Base-by-base conservation (phyloP, 2,797 vertebrate species). In the Pseudomugil tenellus region DNA sequence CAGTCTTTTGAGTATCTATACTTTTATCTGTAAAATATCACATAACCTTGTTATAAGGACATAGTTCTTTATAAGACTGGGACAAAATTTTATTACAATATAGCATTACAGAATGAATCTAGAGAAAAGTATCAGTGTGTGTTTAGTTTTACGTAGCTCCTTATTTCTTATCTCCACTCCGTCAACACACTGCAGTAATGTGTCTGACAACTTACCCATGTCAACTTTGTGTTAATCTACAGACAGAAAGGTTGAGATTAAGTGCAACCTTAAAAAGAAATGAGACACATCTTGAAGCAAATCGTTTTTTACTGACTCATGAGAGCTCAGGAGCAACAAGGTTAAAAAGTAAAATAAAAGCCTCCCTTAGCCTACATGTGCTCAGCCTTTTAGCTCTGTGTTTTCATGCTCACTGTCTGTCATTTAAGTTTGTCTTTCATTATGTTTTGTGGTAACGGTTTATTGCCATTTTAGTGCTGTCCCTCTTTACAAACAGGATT, bases 141-240 rank as follows among this genome's bases (percentile, higher is more conserved):
- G 41, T 8, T 46, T 19, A 46, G 1, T n/a, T 81, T 79, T 26
- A 25, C 51, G 55, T 58, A 60, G 60, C 55, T 79, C 62, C 77
- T 73, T 43, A 23, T 19, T 39, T 59, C 13, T 37, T 84, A 55
- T 83, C 64, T 81, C 62, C 41, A 43, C 82, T 82, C 78, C 76
- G 56, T 2, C 43, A 70, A 72, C 79, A 85, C 76, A 70, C 71
- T 78, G 55, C 25, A 55, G 65, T 52, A 83, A 81, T 74, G 62
- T 72, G 69, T 71, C 63, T 73, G 81, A 88, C 81, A 77, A 55
- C 74, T 76, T 79, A 74, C 67, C 81, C 77, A 87, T 79, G 82
- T 62, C 79, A 39, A 70, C 71, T 81, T 88, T 81, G 69, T 79
- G 70, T 60, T 80, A 72, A 81, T 74, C 58, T 61, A 26, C 56